Evolutionary conservation across 2,797 vertebrate species (phyloP).

Genomic region (Myripristis jacobus): DNA sequence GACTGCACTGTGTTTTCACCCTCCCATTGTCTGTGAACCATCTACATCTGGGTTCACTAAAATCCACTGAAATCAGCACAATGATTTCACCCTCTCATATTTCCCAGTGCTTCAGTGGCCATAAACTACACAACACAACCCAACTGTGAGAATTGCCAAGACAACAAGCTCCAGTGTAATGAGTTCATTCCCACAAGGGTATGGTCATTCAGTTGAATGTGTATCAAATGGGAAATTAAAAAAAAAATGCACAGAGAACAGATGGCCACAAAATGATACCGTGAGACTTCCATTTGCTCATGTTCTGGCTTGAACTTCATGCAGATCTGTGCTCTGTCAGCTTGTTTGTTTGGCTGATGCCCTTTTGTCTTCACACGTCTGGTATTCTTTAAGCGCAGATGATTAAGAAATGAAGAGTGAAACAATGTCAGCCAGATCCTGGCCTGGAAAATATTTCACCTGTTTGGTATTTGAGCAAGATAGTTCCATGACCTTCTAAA

Average conservation of each 20-base stretch:
- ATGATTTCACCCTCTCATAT: background rate
- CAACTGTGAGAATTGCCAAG: background rate
- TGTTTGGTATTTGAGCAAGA: background rate
- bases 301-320: slow-evolving; percentile 38
- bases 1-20: background rate
- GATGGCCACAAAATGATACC: slow-evolving; percentile 36
- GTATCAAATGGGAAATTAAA: slow-evolving; percentile 23
- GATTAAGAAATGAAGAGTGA: background rate
- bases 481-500: background rate
- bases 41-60: background rate
- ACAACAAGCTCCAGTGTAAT: slow-evolving; percentile 8
- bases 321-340: slow-evolving; percentile 43
- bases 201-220: slow-evolving; percentile 29
- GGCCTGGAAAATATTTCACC: background rate
- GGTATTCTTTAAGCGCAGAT: background rate
- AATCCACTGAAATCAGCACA: background rate
- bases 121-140: slow-evolving; percentile 16
- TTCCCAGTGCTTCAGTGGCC: background rate
- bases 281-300: slow-evolving; percentile 63
- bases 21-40: background rate
- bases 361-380: background rate
- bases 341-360: slow-evolving; percentile 24
- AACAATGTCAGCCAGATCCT: background rate
- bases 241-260: slow-evolving; percentile 24
- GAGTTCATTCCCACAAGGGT: slow-evolving; percentile 27